Base-by-base conservation (phyloP, 2,797 vertebrate species). In the Triplophysa yarkandensis region DNA sequence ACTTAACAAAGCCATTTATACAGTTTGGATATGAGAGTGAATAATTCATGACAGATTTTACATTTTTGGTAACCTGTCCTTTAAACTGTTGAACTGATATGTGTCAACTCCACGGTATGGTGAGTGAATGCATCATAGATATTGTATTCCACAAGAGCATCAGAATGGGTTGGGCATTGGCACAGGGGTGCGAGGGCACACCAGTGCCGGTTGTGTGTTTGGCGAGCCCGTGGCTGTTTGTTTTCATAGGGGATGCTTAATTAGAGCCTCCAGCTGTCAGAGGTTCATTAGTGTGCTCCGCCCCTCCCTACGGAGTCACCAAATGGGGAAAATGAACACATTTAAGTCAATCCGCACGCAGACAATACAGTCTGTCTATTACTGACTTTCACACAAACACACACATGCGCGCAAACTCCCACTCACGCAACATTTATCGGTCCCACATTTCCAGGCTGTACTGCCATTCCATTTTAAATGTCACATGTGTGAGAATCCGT, bases 261-360 rank as follows among this genome's bases (percentile, higher is more conserved):
- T 93, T 94, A 94, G 92, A 90, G 90, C 90, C 90, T 93, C 91
- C 91, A 93, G 92, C 91, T 91, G 90, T 92, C 90, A 89, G 87
- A 87, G 90, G 86, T 93, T 92, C 89, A 89, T 92, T 92, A 92
- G 89, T 76, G 81, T 69, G 84, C 90, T 88, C 90, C 89, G 86
- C 89, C 90, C 86, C 90, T 86, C 85, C 86, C 71, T 67, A 81
- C 82, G 85, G 89, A 90, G 86, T 84, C 82, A 67, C 86, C 85
- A 86, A 87, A 87, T 86, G 87, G 87, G 90, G 88, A 90, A 74
- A 90, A 91, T 92, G 88, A 92, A 91, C 91, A 90, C 89, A 91
- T 92, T 90, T 90, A 90, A 92, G 88, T 89, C 90, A 86, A 89
- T 85, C 85, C 28, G 41, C 77, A 76, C 58, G 63, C 32, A 80